Evolutionary conservation across 2,113 vertebrate species (phyloP), one percentile per base, ranked within the genome.

Genomic region (Periophthalmodon schlosseri): DNA sequence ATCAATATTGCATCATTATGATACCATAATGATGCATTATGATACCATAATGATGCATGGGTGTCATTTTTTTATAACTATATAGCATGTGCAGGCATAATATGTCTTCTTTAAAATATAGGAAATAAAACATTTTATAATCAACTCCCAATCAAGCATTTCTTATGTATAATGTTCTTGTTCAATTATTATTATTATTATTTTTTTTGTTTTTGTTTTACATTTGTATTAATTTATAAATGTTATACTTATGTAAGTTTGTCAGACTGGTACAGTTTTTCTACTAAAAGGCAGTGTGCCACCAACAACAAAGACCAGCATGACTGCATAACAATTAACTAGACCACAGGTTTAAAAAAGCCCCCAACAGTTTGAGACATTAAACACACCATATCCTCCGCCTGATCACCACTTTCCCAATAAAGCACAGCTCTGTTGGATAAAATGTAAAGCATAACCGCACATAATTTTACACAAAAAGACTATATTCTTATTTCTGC

Each of bases 241-340:
- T 7, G 5, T 7, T 11, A 36, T 18, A 63, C 13, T 14, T 39
- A n/a, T 21, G 4, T 68, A n/a, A 68, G n/a, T 20, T 61, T 20
- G 15, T 33, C 63, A 36, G 63, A 39, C 63, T 39, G 16, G 8
- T 36, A 44, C 4, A 11, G n/a, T 39, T n/a, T 39, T 61, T 85
- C 72, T 60, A 63, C 57, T 34, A 47, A 75, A 81, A 68, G 16
- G 5, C 8, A 52, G 20, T 33, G 23, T 79, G 78, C 83, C 83
- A 80, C 80, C 66, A 72, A 73, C 80, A 87, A 83, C 70, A 83
- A 86, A 80, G 79, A 74, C 75, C 14, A 34, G 77, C 73, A 84
- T 16, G 56, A 80, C 77, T 84, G 28, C 60, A 67, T 52, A 68
- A 72, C 69, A 75, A 78, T 78, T 69, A 74, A 80, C 58, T 70